Evolutionary conservation across 2,113 vertebrate species (phyloP), one percentile per base, ranked within the genome.

Genomic region (Lagopus leucura): DNA sequence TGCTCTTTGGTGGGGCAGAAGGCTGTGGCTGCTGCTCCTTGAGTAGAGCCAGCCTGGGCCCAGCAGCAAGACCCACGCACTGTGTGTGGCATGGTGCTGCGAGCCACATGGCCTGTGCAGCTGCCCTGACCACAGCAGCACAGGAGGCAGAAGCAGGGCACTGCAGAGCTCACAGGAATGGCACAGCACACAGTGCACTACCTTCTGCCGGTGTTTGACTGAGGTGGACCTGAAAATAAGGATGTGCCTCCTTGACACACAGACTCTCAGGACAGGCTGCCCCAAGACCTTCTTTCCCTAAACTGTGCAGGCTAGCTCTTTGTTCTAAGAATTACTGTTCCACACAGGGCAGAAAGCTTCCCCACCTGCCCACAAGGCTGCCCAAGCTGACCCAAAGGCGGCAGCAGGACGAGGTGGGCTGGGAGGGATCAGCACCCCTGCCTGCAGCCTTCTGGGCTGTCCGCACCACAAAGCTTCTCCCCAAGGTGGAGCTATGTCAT

Each of bases 401-500:
- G 30, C n/a, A 70, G 54, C 15, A 14, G 93, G 63, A 25, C n/a
- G 67, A 42, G 45, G 52, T 2, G 32, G 27, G 45, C 54, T 88
- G 40, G 40, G 54, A 69, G 47, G 27, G 12, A 91, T 2, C 32
- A 18, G n/a, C 48, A 82, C 27, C 48, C 30, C 45, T 55, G 64
- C 66, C 50, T 30, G 78, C 36, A 91, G 77, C 65, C 4, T 8
- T 69, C 75, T 15, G 54, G 58, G 82, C 48, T 32, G 73, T 91
- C 82, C 0, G 16, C 78, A 80, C 36, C n/a, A 16, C 0, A 0
- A 32, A 58, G 55, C n/a, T 92, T 91, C 90, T 95, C 94, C 92
- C 69, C 28, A 95, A 96, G 94, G 82, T 94, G 93, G 94, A 96
- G 96, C 94, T 96, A 50, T 90, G 74, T 42, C 79, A 83, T 86